Evolutionary conservation across 2,888 invertebrate species (phyloP).

Genomic region (Aleiodes alternator): DNA sequence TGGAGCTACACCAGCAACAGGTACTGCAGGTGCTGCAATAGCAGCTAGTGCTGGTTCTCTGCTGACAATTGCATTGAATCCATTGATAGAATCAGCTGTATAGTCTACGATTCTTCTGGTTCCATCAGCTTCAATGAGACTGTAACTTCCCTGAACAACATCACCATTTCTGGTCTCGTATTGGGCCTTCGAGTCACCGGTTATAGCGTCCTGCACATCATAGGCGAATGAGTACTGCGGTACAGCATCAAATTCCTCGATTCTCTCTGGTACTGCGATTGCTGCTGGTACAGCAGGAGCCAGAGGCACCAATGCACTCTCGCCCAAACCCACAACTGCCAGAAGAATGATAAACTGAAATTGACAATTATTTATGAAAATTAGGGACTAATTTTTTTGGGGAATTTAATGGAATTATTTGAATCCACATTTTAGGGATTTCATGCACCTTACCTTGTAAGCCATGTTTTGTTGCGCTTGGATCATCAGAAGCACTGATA

Average conservation of each 20-base stretch:
- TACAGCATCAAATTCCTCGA: conserved; percentile 66
- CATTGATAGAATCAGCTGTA: conserved; percentile 68
- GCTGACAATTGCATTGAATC: conserved; percentile 73
- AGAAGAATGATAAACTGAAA: conserved; percentile 70
- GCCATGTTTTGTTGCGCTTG: conserved; percentile 65
- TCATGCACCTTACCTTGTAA: conserved; percentile 61
- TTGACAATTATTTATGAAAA: not conserved
- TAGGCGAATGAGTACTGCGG: conserved; percentile 70
- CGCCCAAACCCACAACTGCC: conserved; percentile 74
- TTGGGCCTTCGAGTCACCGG: conserved; percentile 70
- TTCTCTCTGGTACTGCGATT: conserved; percentile 58
- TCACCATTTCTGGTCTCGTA: conserved; percentile 69
- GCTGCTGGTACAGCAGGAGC: conserved; percentile 54
- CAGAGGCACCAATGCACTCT: conserved; percentile 73
- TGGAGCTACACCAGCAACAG: conserved; percentile 71
- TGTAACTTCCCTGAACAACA: conserved; percentile 69
- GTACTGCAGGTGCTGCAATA: conserved; percentile 59
- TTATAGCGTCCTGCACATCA: conserved; percentile 68
- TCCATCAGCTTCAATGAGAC: conserved; percentile 70
- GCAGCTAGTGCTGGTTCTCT: conserved; percentile 62
- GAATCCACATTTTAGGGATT: too few relatives aligned
- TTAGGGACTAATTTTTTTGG: not conserved
- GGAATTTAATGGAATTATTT: not conserved
- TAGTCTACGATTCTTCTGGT: conserved; percentile 69
- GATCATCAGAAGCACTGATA: conserved; percentile 68